Conservation (phyloP, 2,797 vertebrate genomes). For the Falco novaeseelandiae region DNA sequence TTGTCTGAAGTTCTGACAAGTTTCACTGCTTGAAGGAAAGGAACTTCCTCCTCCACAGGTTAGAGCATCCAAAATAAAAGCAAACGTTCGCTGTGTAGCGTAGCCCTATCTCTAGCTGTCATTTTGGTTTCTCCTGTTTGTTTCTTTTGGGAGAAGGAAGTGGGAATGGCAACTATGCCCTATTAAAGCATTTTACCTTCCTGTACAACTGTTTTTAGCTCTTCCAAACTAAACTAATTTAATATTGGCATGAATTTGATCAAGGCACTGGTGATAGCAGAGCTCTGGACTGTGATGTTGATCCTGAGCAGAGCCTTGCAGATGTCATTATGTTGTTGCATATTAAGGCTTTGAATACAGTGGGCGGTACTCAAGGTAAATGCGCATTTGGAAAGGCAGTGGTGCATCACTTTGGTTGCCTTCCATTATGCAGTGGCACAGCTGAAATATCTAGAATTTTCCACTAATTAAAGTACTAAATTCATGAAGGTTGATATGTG, state of each 20-base stretch:
- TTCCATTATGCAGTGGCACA: not conserved
- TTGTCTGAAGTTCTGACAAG: not conserved
- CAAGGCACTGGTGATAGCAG: not conserved
- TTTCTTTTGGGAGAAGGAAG: not conserved
- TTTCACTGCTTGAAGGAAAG: not conserved
- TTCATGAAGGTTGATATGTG: constrained; percentile 31
- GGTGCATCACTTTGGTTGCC: not conserved
- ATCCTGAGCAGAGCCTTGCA: not conserved
- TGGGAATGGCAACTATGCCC: not conserved
- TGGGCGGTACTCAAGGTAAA: not conserved
- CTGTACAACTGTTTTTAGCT: not conserved
- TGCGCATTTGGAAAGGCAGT: not conserved
- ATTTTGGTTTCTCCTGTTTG: not conserved
- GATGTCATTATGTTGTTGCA: not conserved
- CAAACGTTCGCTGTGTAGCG: not conserved
- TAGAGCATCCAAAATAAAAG: not conserved
- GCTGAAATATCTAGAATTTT: constrained; percentile 33
- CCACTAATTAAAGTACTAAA: constrained; percentile 13
- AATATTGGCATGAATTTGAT: not conserved
- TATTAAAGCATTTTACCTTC: not conserved
- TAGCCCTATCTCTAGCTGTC: not conserved
- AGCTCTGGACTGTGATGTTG: not conserved
- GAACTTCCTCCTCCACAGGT: not conserved
- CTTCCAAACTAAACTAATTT: not conserved
- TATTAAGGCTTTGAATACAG: not conserved